These are phyloP conservation scores for Atherinosoma microstoma DNA, from an alignment of 2,797 vertebrate genomes.

Conservation along the genomic window DNA sequence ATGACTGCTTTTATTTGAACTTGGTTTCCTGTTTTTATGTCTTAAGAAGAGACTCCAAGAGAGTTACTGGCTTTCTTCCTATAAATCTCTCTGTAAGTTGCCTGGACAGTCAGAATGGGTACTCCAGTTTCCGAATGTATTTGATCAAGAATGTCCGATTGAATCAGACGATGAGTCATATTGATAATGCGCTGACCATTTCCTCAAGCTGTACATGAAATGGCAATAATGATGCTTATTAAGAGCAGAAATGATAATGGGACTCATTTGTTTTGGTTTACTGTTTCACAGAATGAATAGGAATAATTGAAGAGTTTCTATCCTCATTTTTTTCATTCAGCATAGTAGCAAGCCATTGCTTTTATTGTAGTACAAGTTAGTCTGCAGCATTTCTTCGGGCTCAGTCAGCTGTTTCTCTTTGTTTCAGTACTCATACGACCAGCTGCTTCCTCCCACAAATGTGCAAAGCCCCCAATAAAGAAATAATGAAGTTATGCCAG, in stretches of 20 bases:
- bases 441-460: slow-evolving; percentile 13
- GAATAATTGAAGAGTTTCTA: background rate
- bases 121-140: background rate
- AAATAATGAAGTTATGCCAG: background rate
- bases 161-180: background rate
- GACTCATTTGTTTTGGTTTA: slow-evolving; percentile 1
- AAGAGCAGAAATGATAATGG: background rate
- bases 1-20: slow-evolving; percentile 4
- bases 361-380: slow-evolving; percentile 5
- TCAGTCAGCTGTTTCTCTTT: background rate
- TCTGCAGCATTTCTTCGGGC: background rate
- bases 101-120: too few relatives aligned
- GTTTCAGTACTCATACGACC: slow-evolving; percentile 1
- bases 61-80: background rate
- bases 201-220: slow-evolving; percentile 1
- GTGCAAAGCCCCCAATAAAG: background rate
- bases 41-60: background rate
- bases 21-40: slow-evolving; percentile 32
- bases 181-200: slow-evolving; percentile 1
- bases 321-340: background rate
- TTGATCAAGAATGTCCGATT: background rate
- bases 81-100: background rate
- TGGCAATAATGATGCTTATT: slow-evolving; percentile 4
- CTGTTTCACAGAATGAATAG: background rate
- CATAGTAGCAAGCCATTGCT: background rate